A percentile compares a stretch with the other conserved stretches of the same genome.
These are phyloP conservation scores for Piaya cayana DNA, from an alignment of 2,113 vertebrate genomes.

Conservation along the genomic window DNA sequence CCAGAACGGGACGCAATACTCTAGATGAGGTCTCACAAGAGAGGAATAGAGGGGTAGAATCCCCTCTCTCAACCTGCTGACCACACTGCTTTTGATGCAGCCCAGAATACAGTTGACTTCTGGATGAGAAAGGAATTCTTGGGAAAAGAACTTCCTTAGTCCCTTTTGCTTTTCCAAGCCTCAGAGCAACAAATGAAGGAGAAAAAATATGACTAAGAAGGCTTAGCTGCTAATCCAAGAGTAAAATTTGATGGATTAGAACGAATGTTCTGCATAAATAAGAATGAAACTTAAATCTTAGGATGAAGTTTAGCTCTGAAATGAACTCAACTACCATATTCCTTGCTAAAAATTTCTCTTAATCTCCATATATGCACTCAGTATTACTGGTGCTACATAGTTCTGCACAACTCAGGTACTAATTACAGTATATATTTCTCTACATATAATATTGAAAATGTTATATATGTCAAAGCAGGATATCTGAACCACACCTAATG, in stretches of 20 bases:
- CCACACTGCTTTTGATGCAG: no score
- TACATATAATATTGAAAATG: not conserved
- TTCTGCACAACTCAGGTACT: not conserved
- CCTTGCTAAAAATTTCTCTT: not conserved
- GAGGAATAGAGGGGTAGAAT: no score
- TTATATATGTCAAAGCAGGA: not conserved
- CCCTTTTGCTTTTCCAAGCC: not conserved
- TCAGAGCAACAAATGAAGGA: not conserved
- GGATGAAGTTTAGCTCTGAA: not conserved
- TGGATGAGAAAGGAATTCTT: not conserved
- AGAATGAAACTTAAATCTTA: not conserved
- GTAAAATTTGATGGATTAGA: not conserved
- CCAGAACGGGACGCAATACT: no score
- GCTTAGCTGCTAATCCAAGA: not conserved
- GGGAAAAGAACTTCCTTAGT: not conserved
- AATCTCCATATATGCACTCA: not conserved
- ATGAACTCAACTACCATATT: not conserved
- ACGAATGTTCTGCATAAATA: not conserved
- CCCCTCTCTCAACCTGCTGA: no score
- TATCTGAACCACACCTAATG: not conserved
- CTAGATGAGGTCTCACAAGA: no score
- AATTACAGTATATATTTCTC: not conserved
- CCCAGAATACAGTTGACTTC: no score
- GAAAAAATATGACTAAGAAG: not conserved
- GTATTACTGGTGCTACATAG: not conserved